Percentiles rank a stretch among this genome's conserved stretches.
Conservation (phyloP, 1,140 invertebrate species). For the Whitmania pigra region DNA sequence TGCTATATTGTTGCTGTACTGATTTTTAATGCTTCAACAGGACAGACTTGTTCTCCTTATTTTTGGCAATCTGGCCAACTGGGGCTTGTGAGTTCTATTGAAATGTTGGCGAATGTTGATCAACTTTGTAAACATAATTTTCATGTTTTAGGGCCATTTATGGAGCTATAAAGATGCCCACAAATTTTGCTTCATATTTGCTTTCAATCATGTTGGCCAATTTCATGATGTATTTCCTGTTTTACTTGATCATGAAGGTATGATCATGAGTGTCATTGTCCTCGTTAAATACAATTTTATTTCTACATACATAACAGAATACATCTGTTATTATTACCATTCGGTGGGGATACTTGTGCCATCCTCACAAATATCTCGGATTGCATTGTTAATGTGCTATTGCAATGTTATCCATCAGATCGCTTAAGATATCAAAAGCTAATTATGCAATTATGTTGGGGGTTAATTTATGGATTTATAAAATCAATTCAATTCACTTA, state of each 20-base stretch:
- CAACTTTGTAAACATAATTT: neutral
- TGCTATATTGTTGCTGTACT: no score
- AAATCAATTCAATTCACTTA: no score
- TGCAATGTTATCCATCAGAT: no score
- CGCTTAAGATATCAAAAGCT: no score
- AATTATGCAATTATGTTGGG: no score
- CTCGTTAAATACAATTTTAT: neutral
- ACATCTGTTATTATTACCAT: no score
- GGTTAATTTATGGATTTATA: no score
- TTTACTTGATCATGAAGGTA: conserved; percentile 80
- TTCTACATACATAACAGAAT: no score
- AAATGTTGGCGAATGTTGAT: neutral
- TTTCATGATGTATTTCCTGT: conserved; percentile 63
- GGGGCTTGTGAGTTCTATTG: conserved; percentile 47
- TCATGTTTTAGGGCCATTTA: conserved; percentile 48
- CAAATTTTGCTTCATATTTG: conserved; percentile 68
- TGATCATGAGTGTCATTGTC: neutral
- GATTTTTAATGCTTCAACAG: conserved; percentile 28
- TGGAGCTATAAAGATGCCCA: conserved; percentile 53
- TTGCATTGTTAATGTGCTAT: no score
- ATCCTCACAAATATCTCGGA: no score
- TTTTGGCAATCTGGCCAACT: conserved; percentile 61
- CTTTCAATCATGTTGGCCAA: conserved; percentile 71
- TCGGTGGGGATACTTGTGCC: no score
- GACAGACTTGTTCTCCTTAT: conserved; percentile 47